Base-by-base conservation (phyloP, 2,113 vertebrate genomes). In the Ardeotis arabs region DNA sequence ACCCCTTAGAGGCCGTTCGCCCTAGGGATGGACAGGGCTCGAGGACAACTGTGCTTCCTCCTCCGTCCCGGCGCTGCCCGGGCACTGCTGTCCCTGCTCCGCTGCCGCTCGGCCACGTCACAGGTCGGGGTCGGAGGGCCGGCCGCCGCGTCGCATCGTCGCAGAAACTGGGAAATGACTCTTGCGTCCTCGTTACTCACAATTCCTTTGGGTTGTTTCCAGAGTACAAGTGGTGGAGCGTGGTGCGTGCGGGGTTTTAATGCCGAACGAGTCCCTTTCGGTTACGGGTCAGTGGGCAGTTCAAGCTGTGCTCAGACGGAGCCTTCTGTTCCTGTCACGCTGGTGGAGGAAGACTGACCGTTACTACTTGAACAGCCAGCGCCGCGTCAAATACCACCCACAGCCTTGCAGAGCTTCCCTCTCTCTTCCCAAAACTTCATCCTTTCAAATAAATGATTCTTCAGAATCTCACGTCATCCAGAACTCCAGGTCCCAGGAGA, bases 71-170 rank as follows among this genome's bases (percentile, higher is more conserved):
- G 49, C 1, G 0, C 68, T 35, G 18, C 73, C 21, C 0, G 0
- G 29, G 68, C 4, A 7, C 23, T 0, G 0, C 76, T 2, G 9
- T 6, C 50, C 39, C 58, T 15, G 49, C 87, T 44, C 66, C 0
- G 3, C 18, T 10, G 31, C 24, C 1, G 1, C 75, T 20, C 0
- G 0, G 47, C 15, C 35, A 4, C 4, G 0, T 1, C 7, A 0
- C 64, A 13, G 75, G 35, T 6, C 2, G 8, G 35, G 23, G 85
- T 39, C 1, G 4, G 55, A 37, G 84, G 49, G 7, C 20, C 37
- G 67, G 33, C 27, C 4, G 10, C 62, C 3, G 14, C 2, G 1
- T 19, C 56, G 9, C 31, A 4, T 2, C 35, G 0, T 2, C 47
- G 6, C 76, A 73, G 72, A 12, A 37, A 29, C 60, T 25, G 47